Evolutionary conservation across 2,113 vertebrate species (phyloP).

Genomic region (Abramis brama): DNA sequence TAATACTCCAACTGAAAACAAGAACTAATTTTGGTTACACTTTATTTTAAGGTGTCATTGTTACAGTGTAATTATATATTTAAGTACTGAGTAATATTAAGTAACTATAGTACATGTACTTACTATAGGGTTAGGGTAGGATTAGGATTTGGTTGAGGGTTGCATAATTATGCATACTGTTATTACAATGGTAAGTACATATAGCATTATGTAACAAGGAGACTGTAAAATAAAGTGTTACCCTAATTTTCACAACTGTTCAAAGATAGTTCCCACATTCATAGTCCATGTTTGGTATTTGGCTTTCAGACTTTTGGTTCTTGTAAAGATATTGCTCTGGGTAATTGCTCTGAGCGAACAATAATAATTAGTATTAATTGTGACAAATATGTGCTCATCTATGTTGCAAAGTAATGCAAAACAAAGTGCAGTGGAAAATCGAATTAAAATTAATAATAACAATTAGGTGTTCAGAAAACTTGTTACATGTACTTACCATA

Average conservation of each 20-base stretch:
- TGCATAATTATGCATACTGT: no score
- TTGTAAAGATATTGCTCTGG: neutral
- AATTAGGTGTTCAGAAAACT: neutral
- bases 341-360: neutral
- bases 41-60: no score
- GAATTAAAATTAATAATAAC: neutral
- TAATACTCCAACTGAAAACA: neutral
- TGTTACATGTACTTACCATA: no score
- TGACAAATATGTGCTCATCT: neutral
- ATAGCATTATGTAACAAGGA: no score
- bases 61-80: no score
- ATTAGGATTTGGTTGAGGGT: no score
- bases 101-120: no score
- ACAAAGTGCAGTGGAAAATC: no score
- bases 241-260: neutral
- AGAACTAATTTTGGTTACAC: neutral
- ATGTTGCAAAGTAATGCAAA: neutral
- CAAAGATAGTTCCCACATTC: neutral
- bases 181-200: no score
- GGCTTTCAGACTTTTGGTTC: neutral
- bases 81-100: no score
- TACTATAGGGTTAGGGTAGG: no score
- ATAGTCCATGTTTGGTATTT: neutral
- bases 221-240: no score
- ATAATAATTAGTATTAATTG: neutral